Percentiles rank a stretch among this genome's conserved stretches.
phyloP scores from a whole-genome alignment of 2,888 invertebrate species.

The Lordiphosa fenestrarum region DNA sequence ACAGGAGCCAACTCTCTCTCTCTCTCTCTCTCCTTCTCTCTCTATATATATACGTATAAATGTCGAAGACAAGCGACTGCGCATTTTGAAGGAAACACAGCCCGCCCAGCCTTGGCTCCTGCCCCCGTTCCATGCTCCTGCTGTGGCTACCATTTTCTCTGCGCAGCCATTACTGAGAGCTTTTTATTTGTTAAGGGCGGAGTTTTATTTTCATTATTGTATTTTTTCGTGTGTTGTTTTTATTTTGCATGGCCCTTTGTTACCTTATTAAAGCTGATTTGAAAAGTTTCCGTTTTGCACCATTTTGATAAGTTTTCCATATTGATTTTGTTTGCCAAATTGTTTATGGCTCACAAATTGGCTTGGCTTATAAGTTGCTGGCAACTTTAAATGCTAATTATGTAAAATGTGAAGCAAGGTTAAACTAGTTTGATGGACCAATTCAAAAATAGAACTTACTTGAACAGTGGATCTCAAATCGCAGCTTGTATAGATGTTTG shows the following conservation, averaged over 20 bases:
- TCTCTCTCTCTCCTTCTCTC: constrained; percentile 23
- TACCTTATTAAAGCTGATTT: constrained; percentile 54
- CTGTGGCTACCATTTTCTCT: constrained; percentile 55
- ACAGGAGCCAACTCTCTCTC: neutral
- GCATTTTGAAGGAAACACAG: constrained; percentile 70
- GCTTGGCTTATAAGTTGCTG: no score
- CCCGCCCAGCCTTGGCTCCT: constrained; percentile 12
- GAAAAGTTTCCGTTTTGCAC: constrained; percentile 46
- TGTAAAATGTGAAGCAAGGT: no score
- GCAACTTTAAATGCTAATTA: no score
- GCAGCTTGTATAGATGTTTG: no score
- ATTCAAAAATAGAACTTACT: no score
- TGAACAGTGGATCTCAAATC: no score
- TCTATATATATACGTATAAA: constrained; percentile 16
- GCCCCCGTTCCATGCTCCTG: constrained; percentile 4
- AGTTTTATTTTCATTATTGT: constrained; percentile 56
- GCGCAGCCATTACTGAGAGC: constrained; percentile 67
- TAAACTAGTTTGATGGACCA: no score
- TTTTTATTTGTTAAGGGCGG: constrained; percentile 59
- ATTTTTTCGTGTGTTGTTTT: constrained; percentile 22
- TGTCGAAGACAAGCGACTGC: constrained; percentile 71
- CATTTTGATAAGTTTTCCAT: constrained; percentile 38
- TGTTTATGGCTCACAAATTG: no score
- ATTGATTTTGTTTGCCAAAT: constrained; percentile 20
- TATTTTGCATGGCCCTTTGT: constrained; percentile 32